Evolutionary conservation across 2,797 vertebrate species (phyloP).

Genomic region (Anguilla anguilla): DNA sequence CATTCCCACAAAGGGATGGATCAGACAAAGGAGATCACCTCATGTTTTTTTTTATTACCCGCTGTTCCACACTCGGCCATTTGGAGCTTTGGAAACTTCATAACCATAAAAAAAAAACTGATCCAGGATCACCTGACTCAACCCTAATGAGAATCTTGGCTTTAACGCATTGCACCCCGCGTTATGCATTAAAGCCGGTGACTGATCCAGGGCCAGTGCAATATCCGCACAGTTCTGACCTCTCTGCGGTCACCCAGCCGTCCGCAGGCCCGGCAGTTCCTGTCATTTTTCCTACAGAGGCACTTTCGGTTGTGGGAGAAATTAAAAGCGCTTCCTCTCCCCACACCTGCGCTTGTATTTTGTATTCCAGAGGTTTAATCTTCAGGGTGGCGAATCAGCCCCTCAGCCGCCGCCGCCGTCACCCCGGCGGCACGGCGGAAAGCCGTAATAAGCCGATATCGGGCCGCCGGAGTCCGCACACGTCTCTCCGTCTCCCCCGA

Average conservation of each 20-base stretch:
- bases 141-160: background rate
- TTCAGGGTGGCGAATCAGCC: background rate
- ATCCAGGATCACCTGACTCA: background rate
- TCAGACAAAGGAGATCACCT: conserved; percentile 19
- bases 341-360: background rate
- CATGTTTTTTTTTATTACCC: background rate
- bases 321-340: background rate
- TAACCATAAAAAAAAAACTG: background rate
- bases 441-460: background rate
- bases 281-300: too few relatives aligned
- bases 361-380: background rate
- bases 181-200: background rate
- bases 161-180: background rate
- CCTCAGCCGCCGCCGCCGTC: background rate
- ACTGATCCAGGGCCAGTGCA: background rate
- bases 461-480: background rate
- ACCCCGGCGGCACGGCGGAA: background rate
- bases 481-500: background rate
- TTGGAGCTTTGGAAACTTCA: background rate
- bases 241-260: background rate
- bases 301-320: background rate
- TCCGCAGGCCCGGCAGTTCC: background rate
- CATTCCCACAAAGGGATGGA: conserved; percentile 7
- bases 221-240: background rate
- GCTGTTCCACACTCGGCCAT: background rate